A percentile compares a stretch with the other conserved stretches of the same genome.
phyloP scores from a whole-genome alignment of 92 coral and sea anemone genomes.

The Siderastrea siderea region DNA sequence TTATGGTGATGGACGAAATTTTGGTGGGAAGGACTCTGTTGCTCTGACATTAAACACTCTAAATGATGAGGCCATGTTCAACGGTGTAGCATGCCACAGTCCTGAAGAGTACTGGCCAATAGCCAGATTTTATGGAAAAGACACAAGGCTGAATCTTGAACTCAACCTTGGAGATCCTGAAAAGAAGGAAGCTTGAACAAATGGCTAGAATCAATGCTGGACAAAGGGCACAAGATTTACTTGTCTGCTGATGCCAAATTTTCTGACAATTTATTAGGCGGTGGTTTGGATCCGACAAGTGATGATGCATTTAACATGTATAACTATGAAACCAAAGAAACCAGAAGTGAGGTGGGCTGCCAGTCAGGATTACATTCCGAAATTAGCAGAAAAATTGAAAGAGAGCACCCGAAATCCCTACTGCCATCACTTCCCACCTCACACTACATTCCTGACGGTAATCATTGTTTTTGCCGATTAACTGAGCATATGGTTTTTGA shows the following conservation, averaged over 20 bases:
- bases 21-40: conserved; percentile 63
- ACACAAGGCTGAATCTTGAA: conserved; percentile 55
- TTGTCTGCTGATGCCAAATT: conserved; percentile 57
- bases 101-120: conserved; percentile 74
- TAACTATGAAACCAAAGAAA: conserved; percentile 54
- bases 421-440: conserved; percentile 32
- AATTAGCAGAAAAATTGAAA: conserved; percentile 33
- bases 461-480: conserved; percentile 16
- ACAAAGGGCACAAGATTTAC: conserved; percentile 38
- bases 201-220: conserved; percentile 41
- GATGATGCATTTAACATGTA: conserved; percentile 49
- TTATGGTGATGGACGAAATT: conserved; percentile 68
- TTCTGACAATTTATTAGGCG: conserved; percentile 48
- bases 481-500: background rate
- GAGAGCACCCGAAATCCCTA: conserved; percentile 63
- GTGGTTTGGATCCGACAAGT: conserved; percentile 56
- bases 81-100: conserved; percentile 44
- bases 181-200: conserved; percentile 33
- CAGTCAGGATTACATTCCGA: conserved; percentile 56
- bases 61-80: conserved; percentile 34
- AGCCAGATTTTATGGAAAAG: conserved; percentile 55
- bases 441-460: conserved; percentile 30
- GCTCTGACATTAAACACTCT: conserved; percentile 19
- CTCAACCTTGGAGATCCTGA: conserved; percentile 51
- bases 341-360: conserved; percentile 41